phyloP scores from a whole-genome alignment of 2,888 invertebrate genomes.

The Amphimallon solstitiale region DNA sequence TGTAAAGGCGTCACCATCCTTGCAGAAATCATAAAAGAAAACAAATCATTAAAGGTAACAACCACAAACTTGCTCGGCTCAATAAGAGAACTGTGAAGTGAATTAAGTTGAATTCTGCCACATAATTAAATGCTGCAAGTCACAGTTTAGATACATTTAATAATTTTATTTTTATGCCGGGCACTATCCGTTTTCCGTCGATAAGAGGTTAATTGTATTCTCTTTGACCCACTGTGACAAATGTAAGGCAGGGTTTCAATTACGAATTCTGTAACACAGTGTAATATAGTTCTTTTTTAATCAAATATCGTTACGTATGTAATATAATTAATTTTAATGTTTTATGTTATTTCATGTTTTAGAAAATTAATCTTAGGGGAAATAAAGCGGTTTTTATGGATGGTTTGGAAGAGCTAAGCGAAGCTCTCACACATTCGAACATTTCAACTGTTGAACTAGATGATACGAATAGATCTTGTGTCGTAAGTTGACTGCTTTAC shows the following conservation, averaged over 20 bases:
- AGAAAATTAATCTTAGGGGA: constrained; percentile 60
- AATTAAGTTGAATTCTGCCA: no score
- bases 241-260: no score
- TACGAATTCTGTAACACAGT: no score
- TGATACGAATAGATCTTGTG: constrained; percentile 56
- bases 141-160: no score
- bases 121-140: neutral
- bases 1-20: constrained; percentile 55
- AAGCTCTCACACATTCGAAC: constrained; percentile 57
- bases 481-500: no score
- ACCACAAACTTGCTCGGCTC: no score
- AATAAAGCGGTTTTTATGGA: constrained; percentile 59
- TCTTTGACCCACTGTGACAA: no score
- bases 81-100: no score
- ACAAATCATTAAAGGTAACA: constrained; percentile 55
- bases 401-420: constrained; percentile 56
- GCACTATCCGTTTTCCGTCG: no score
- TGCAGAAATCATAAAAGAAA: constrained; percentile 54
- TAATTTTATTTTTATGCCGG: no score
- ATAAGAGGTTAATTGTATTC: no score
- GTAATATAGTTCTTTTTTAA: neutral
- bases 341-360: constrained; percentile 43
- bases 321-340: neutral
- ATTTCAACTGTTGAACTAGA: constrained; percentile 58
- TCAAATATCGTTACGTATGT: neutral